phyloP scores from a whole-genome alignment of 37 sponge, comb jelly and placozoan genomes.

The Cliona cf. orientalis region DNA sequence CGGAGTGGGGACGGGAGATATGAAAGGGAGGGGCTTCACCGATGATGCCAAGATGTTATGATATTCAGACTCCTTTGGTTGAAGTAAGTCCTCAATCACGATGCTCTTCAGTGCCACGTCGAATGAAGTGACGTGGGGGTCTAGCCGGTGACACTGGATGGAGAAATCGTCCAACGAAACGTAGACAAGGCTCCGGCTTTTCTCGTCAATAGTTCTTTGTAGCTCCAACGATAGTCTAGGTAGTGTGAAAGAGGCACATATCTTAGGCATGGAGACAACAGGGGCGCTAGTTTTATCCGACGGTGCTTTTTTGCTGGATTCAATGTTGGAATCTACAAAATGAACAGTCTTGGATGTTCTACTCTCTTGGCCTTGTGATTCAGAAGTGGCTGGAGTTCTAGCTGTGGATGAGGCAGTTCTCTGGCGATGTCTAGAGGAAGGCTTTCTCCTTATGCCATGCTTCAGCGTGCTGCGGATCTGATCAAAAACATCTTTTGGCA shows the following conservation, averaged over 20 bases:
- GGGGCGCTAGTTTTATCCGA: neutral
- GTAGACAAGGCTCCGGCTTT: slow-evolving; percentile 57
- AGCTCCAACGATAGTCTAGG: slow-evolving; percentile 69
- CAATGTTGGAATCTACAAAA: neutral
- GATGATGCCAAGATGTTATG: slow-evolving; percentile 81
- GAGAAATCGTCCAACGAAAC: slow-evolving; percentile 74
- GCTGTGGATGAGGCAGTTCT: no score
- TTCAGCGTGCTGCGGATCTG: slow-evolving; percentile 60
- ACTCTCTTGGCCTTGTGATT: neutral
- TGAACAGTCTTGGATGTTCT: neutral
- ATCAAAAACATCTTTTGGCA: slow-evolving; percentile 76
- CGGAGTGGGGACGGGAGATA: slow-evolving; percentile 38
- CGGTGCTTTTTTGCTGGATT: neutral
- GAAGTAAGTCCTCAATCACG: slow-evolving; percentile 84
- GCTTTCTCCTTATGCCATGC: slow-evolving; percentile 34
- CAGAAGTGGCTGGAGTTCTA: neutral
- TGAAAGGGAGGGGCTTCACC: slow-evolving; percentile 58
- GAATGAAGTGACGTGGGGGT: slow-evolving; percentile 45
- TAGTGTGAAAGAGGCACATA: slow-evolving; percentile 67
- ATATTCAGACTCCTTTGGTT: slow-evolving; percentile 71
- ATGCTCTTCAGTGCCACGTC: slow-evolving; percentile 79
- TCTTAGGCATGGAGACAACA: slow-evolving; percentile 33
- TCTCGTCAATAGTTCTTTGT: slow-evolving; percentile 39
- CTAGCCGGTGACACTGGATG: slow-evolving; percentile 17
- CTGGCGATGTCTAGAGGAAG: neutral